phyloP scores from a whole-genome alignment of 2,888 invertebrate species.

The Microdon myrmicae region DNA sequence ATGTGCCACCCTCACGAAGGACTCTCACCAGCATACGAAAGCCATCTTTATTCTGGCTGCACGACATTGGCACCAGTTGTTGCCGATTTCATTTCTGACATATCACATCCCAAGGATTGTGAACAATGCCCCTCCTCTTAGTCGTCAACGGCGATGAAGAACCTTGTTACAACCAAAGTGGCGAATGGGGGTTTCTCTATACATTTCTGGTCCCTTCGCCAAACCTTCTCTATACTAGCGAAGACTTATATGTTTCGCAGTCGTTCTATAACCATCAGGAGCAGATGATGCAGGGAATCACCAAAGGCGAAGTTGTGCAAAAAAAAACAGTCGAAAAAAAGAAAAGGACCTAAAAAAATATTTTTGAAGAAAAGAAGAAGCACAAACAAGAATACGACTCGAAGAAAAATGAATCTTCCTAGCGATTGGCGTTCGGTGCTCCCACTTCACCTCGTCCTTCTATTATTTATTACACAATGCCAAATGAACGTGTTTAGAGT shows the following conservation, averaged over 20 bases:
- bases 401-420: conserved; percentile 33
- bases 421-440: conserved; percentile 42
- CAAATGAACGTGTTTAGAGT: conserved; percentile 40
- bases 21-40: neutral
- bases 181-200: conserved; percentile 8
- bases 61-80: conserved; percentile 48
- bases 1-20: conserved; percentile 11
- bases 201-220: neutral
- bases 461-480: conserved; percentile 44
- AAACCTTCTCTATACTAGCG: conserved; percentile 10
- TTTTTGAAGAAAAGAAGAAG: conserved; percentile 9
- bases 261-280: conserved; percentile 29
- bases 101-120: conserved; percentile 41
- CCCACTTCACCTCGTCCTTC: conserved; percentile 42
- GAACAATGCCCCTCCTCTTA: conserved; percentile 1
- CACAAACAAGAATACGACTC: conserved; percentile 35
- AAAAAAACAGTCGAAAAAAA: neutral
- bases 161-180: conserved; percentile 29
- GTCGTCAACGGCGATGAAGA: no score
- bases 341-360: neutral
- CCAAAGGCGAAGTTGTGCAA: conserved; percentile 30
- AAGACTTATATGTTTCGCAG: conserved; percentile 15
- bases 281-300: conserved; percentile 43
- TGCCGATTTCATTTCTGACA: conserved; percentile 48
- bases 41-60: conserved; percentile 24